These are phyloP conservation scores for Rhinogobius similis DNA, from an alignment of 2,113 vertebrate genomes.

Conservation along the genomic window DNA sequence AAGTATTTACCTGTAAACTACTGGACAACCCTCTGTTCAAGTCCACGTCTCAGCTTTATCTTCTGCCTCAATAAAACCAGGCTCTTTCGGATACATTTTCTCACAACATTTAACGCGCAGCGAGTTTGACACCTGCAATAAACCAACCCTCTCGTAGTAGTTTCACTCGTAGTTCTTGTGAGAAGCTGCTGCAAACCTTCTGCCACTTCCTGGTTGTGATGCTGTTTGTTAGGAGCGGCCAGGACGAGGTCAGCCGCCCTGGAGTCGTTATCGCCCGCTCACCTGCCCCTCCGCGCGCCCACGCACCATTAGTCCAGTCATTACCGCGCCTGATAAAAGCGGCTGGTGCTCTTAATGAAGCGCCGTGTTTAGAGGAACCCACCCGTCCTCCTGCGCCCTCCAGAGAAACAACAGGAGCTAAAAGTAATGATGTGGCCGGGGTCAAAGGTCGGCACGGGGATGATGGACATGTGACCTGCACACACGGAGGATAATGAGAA, in stretches of 20 bases:
- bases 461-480: background rate
- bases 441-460: background rate
- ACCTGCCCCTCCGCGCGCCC: constrained; percentile 27
- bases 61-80: no score
- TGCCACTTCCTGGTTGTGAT: constrained; percentile 25
- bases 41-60: no score
- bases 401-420: constrained; percentile 10
- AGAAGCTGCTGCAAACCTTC: constrained; percentile 73
- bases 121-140: background rate
- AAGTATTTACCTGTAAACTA: no score
- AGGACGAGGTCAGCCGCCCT: constrained; percentile 56
- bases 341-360: constrained; percentile 42
- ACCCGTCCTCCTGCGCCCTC: constrained; percentile 2
- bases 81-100: no score
- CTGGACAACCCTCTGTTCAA: no score
- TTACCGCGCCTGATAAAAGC: constrained; percentile 48
- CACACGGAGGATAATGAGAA: background rate
- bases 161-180: background rate
- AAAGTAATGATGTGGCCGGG: background rate
- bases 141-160: background rate
- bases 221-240: constrained; percentile 44
- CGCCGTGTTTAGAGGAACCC: constrained; percentile 7
- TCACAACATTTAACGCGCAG: background rate
- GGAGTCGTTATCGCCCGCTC: constrained; percentile 54
- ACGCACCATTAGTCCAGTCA: constrained; percentile 38